A percentile compares a stretch with the other conserved stretches of the same genome.
phyloP scores from a whole-genome alignment of 1,140 invertebrate species.

The Drosophila mauritiana region DNA sequence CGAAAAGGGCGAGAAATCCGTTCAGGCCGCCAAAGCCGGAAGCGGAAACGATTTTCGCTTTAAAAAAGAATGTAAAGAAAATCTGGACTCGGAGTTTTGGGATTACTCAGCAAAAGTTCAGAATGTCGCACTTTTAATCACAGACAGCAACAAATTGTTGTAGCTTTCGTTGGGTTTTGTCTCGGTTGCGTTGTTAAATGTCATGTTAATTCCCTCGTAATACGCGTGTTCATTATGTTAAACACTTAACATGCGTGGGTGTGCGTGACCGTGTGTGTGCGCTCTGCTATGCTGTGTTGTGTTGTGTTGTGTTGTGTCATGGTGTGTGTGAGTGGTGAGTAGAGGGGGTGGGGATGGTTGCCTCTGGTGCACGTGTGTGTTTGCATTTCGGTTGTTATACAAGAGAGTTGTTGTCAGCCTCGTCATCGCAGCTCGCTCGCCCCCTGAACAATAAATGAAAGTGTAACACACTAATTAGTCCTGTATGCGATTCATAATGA shows the following conservation, averaged over 20 bases:
- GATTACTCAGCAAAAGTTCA: constrained; percentile 52
- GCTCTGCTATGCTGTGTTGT: not conserved
- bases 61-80: not conserved
- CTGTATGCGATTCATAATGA: constrained; percentile 81
- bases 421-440: constrained; percentile 28
- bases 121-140: constrained; percentile 54
- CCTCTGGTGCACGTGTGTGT: constrained; percentile 2
- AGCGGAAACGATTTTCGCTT: constrained; percentile 17
- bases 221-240: constrained; percentile 82
- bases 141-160: constrained; percentile 52
- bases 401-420: constrained; percentile 34
- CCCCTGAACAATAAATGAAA: constrained; percentile 72
- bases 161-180: constrained; percentile 39
- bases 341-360: not conserved
- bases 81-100: constrained; percentile 31
- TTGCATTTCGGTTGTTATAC: constrained; percentile 26
- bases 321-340: not conserved
- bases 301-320: not conserved
- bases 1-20: not conserved
- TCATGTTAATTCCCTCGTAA: constrained; percentile 78
- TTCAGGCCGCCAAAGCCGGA: constrained; percentile 1
- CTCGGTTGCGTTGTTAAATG: constrained; percentile 69
- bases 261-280: not conserved
- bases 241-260: constrained; percentile 58
- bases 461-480: constrained; percentile 81